Conservation (phyloP, 1,140 invertebrate species). For the Lepidotrigona ventralis region DNA sequence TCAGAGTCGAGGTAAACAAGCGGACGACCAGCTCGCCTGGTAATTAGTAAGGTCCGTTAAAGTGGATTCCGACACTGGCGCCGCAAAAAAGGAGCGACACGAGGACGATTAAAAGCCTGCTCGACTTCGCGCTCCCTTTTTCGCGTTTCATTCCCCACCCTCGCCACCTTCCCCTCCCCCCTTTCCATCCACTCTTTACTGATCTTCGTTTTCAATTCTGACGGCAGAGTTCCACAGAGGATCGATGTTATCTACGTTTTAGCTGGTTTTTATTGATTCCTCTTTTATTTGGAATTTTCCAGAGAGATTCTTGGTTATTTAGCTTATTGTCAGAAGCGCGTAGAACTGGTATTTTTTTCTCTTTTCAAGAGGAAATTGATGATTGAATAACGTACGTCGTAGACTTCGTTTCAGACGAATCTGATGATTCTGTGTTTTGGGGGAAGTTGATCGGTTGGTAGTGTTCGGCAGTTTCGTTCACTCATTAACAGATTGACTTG, state of each 20-base stretch:
- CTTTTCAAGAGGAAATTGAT: neutral
- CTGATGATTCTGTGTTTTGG: too few relatives aligned
- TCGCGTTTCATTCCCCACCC: neutral
- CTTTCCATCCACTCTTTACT: neutral
- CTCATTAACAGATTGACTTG: too few relatives aligned
- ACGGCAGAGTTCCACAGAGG: neutral
- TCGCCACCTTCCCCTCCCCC: too few relatives aligned
- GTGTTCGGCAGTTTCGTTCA: too few relatives aligned
- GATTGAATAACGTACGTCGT: neutral
- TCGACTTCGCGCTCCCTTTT: conserved; percentile 30
- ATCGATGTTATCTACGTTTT: neutral
- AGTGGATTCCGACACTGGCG: conserved; percentile 64
- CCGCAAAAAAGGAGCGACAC: conserved; percentile 55
- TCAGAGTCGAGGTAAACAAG: conserved; percentile 73
- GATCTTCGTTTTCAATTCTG: neutral
- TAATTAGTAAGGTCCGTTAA: conserved; percentile 72
- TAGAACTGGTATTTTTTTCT: neutral
- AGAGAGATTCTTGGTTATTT: neutral
- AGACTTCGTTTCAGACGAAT: neutral
- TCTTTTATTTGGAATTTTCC: neutral
- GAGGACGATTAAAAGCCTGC: conserved; percentile 60
- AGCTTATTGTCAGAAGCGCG: neutral
- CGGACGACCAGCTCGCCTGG: conserved; percentile 57
- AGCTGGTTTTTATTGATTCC: neutral
- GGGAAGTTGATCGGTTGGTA: too few relatives aligned